These are phyloP conservation scores for Tenthredo notha DNA, from an alignment of 2,888 invertebrate genomes.

Conservation along the genomic window DNA sequence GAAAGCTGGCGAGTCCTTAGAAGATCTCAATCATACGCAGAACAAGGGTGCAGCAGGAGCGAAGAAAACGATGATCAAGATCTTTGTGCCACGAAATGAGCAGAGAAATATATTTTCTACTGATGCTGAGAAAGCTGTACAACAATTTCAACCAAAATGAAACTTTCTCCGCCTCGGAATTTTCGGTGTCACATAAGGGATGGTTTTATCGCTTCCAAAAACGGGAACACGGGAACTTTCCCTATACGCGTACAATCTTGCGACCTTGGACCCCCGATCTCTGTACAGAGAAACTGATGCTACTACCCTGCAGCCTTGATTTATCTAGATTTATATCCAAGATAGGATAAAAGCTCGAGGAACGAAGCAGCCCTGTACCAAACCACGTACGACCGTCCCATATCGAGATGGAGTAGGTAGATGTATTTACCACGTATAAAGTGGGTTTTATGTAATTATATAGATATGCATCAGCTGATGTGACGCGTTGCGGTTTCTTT, in stretches of 20 bases:
- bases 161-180: not conserved
- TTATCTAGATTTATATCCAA: slow-evolving; percentile 11
- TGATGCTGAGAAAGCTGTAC: not conserved
- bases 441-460: slow-evolving; percentile 37
- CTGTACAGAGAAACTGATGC: not conserved
- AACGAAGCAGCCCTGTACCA: not conserved
- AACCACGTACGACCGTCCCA: not conserved
- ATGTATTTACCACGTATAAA: not conserved
- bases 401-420: not conserved
- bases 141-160: not conserved
- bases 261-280: slow-evolving; percentile 46
- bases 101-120: not conserved
- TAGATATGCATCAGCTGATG: slow-evolving; percentile 30
- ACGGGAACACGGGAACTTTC: not conserved
- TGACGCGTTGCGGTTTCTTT: slow-evolving; percentile 13
- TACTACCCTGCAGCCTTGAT: slow-evolving; percentile 34
- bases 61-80: not conserved
- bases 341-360: slow-evolving; percentile 25
- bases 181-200: not conserved
- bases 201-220: slow-evolving; percentile 4
- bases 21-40: not conserved
- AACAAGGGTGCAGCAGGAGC: not conserved
- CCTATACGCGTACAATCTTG: not conserved
- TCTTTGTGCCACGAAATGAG: not conserved
- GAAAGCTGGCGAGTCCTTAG: not conserved